Percentiles rank a stretch among this genome's conserved stretches.
Conservation (phyloP, 2,888 invertebrate genomes). For the Drosophila anceps region DNA sequence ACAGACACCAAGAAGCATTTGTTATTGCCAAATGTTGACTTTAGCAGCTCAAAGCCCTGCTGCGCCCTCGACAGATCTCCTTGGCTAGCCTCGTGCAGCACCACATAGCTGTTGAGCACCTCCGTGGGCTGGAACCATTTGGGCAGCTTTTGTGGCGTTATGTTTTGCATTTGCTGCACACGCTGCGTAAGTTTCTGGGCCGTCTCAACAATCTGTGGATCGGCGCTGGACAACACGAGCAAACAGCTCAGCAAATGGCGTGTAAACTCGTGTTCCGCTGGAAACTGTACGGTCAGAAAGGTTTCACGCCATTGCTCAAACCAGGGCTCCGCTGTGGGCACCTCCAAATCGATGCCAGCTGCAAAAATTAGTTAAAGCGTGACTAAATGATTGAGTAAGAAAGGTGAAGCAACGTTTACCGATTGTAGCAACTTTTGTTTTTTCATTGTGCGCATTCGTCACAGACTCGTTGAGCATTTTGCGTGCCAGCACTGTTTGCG, state of each 20-base stretch:
- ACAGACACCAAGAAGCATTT: conserved; percentile 96
- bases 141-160: conserved; percentile 91
- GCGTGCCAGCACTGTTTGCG: conserved; percentile 92
- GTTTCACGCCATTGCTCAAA: conserved; percentile 98
- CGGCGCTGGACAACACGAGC: conserved; percentile 90
- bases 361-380: neutral
- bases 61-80: conserved; percentile 92
- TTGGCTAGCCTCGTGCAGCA: conserved; percentile 93
- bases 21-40: conserved; percentile 93
- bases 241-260: conserved; percentile 94
- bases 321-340: conserved; percentile 95
- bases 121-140: conserved; percentile 92
- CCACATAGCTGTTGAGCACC: conserved; percentile 94
- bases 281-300: conserved; percentile 94
- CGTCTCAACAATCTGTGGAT: conserved; percentile 92
- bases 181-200: conserved; percentile 93
- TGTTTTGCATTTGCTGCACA: conserved; percentile 91
- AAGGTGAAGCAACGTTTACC: conserved; percentile 84
- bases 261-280: conserved; percentile 98
- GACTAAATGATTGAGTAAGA: neutral
- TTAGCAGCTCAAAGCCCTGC: conserved; percentile 92
- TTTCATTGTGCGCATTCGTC: conserved; percentile 87
- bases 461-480: conserved; percentile 95
- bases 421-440: conserved; percentile 87
- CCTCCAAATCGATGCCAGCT: conserved; percentile 88